phyloP scores from a whole-genome alignment of 2,113 vertebrate species.

The Calonectris borealis region DNA sequence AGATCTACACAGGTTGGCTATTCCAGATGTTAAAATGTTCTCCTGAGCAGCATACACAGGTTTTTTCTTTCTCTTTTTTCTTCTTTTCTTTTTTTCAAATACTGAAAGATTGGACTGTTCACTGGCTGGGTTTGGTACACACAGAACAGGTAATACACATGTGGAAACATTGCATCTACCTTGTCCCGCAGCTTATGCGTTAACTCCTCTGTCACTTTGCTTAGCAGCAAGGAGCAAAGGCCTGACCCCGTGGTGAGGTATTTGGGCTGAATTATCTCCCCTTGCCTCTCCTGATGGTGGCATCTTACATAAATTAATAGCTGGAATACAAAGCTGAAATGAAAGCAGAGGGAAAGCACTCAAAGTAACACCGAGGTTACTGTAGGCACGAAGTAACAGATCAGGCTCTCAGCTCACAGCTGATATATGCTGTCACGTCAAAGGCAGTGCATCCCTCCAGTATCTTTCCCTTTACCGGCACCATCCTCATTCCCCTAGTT shows the following conservation, averaged over 20 bases:
- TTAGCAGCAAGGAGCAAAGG: neutral
- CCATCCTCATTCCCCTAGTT: neutral
- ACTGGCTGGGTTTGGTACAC: neutral
- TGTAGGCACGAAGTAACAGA: neutral
- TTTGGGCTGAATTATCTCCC: neutral
- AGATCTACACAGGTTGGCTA: neutral
- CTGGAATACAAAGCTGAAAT: neutral
- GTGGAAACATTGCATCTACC: neutral
- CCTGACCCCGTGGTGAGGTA: neutral
- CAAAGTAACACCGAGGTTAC: neutral
- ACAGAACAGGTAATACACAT: neutral
- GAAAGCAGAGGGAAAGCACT: neutral
- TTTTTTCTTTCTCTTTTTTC: neutral
- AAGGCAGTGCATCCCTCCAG: neutral
- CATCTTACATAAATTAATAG: neutral
- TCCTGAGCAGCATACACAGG: neutral
- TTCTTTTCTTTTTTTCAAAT: neutral
- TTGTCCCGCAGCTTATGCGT: accelerated
- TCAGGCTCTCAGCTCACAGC: neutral
- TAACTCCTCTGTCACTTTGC: neutral
- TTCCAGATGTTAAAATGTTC: neutral
- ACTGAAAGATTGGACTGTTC: neutral
- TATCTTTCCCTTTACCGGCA: neutral
- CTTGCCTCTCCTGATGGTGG: neutral
- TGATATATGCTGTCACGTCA: neutral